phyloP scores from a whole-genome alignment of 2,888 invertebrate genomes.

The Ceratothoa steindachneri region DNA sequence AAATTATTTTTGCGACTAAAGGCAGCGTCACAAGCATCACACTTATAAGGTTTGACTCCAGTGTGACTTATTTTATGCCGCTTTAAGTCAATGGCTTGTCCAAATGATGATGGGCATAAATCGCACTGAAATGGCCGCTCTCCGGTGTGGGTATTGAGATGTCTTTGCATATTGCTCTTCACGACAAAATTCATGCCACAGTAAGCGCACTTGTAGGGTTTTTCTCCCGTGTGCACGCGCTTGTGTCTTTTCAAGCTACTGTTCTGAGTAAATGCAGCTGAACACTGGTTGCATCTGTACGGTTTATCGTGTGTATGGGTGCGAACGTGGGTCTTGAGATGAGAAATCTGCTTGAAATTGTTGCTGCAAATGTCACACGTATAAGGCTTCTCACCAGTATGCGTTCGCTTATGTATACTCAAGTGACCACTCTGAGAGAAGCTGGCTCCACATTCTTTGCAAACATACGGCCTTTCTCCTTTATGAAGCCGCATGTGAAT shows the following conservation, averaged over 20 bases:
- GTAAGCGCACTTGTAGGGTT: conserved; percentile 44
- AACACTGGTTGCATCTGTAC: conserved; percentile 40
- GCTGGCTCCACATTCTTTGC: conserved; percentile 42
- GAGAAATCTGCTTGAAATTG: conserved; percentile 46
- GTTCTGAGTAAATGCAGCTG: conserved; percentile 44
- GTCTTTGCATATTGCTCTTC: conserved; percentile 45
- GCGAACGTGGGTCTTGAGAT: conserved; percentile 44
- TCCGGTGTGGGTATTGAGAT: conserved; percentile 43
- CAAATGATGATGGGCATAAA: conserved; percentile 43
- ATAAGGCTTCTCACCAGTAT: conserved; percentile 45
- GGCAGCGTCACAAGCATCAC: conserved; percentile 42
- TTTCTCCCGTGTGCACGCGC: conserved; percentile 42
- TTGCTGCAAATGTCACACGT: conserved; percentile 44
- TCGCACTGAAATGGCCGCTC: conserved; percentile 44
- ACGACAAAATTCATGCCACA: conserved; percentile 47
- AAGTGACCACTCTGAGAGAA: conserved; percentile 45
- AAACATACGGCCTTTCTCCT: conserved; percentile 42
- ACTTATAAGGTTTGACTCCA: conserved; percentile 42
- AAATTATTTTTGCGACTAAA: conserved; percentile 47
- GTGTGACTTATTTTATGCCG: conserved; percentile 47
- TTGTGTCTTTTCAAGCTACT: conserved; percentile 43
- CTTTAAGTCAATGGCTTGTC: conserved; percentile 43
- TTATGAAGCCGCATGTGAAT: conserved; percentile 44
- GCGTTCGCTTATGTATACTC: conserved; percentile 44
- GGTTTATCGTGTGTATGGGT: conserved; percentile 45